Conservation (phyloP, 2,113 vertebrate genomes). For the Cyanoderma ruficeps region DNA sequence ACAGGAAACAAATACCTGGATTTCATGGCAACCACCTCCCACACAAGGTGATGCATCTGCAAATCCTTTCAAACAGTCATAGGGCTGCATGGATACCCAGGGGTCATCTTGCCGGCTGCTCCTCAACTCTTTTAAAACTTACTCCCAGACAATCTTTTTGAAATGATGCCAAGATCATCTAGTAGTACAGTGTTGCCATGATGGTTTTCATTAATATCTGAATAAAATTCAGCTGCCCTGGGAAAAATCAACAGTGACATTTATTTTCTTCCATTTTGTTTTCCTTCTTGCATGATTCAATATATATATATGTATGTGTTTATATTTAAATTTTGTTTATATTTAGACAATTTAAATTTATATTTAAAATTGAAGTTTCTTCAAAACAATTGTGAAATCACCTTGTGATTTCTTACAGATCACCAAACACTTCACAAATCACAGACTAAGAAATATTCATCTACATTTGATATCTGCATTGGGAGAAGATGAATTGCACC, state of each 20-base stretch:
- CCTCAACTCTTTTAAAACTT: not conserved
- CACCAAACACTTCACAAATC: not conserved
- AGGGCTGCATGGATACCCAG: not conserved
- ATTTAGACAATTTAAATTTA: not conserved
- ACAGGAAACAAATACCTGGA: not conserved
- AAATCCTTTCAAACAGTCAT: not conserved
- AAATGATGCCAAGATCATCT: not conserved
- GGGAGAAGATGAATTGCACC: not conserved
- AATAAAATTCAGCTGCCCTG: not conserved
- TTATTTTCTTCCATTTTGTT: not conserved
- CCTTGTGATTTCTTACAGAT: constrained; percentile 21
- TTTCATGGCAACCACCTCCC: not conserved
- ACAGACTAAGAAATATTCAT: not conserved
- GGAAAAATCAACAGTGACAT: not conserved
- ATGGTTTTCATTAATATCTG: not conserved
- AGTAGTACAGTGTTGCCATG: not conserved
- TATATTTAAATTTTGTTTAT: not conserved
- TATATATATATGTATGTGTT: not conserved
- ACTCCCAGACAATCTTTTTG: not conserved
- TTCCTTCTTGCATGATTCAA: not conserved
- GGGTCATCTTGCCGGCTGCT: not conserved
- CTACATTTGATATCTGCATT: not conserved
- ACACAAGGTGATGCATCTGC: not conserved
- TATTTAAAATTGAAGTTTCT: not conserved
- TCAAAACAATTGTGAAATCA: constrained; percentile 19